Evolutionary conservation across 2,888 invertebrate genomes (phyloP).

Genomic region (Apamea anceps): DNA sequence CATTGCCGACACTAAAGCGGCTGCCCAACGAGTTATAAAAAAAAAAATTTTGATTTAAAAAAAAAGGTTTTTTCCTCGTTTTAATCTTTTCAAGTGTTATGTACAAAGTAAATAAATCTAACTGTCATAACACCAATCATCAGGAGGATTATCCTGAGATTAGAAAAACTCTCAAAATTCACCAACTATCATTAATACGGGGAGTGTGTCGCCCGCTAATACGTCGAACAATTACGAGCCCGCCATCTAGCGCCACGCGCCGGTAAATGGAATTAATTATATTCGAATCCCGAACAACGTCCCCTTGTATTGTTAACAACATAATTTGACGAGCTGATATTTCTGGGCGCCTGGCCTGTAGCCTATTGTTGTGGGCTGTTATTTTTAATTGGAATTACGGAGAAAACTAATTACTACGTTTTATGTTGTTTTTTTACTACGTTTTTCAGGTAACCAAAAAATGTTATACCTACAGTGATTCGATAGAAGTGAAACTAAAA

Average conservation of each 20-base stretch:
- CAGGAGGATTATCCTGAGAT: not conserved
- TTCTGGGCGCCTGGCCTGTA: conserved; percentile 71
- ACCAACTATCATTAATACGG: conserved; percentile 39
- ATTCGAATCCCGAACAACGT: conserved; percentile 71
- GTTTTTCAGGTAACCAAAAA: not conserved
- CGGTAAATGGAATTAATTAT: conserved; percentile 81
- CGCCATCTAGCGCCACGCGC: conserved; percentile 77
- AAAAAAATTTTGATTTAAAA: not conserved
- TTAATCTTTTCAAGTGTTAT: not conserved
- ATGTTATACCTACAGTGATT: not conserved
- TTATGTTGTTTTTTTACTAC: not conserved
- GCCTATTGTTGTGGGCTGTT: conserved; percentile 35
- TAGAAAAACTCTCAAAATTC: conserved; percentile 2
- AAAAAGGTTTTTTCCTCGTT: not conserved
- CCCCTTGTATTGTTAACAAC: conserved; percentile 71
- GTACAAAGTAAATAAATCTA: not conserved
- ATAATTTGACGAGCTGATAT: conserved; percentile 74
- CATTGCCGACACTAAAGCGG: not conserved
- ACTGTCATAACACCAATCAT: not conserved
- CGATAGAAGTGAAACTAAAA: not conserved
- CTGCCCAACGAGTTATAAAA: not conserved
- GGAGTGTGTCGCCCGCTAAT: conserved; percentile 67
- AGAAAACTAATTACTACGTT: not conserved
- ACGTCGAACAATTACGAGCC: conserved; percentile 64
- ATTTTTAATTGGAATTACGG: conserved; percentile 44